Evolutionary conservation across 2,797 vertebrate species (phyloP), one percentile per base, ranked within the genome.

Genomic region (Coregonus ussuriensis): DNA sequence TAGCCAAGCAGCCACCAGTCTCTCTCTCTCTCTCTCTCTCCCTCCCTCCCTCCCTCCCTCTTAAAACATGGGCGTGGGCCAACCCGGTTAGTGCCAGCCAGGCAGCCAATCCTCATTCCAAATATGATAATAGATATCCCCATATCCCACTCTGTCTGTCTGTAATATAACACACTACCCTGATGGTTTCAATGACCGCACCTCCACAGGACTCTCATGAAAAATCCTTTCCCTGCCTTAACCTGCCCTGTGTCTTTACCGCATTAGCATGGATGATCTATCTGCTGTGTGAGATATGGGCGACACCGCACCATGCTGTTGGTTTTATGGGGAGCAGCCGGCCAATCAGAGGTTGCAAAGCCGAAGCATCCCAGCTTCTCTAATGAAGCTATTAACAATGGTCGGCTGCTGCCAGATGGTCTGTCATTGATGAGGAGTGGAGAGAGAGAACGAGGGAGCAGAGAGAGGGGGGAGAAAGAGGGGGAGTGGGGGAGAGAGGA

Each of bases 321-420:
- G 85, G 73, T 74, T 83, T 81, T 83, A 79, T 76, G 76, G 79
- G 62, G 41, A 79, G 77, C 77, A 25, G 65, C 82, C 78, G 83
- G 77, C 83, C 85, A 90, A 87, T 91, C 82, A 51, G 81, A 78
- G 84, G 74, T 85, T 81, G 83, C 47, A 71, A 75, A 83, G 83
- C 77, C 74, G 76, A 87, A 85, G 82, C 81, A 75, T 88, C 85
- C 87, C 87, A 72, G 68, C 6, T 84, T 81, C 88, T 72, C 75
- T 91, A 89, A 93, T 92, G 88, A 91, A 91, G 88, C 89, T 89
- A 91, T 93, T 93, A 92, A 91, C 93, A 88, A 93, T 92, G 87
- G 89, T 89, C 84, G 86, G 89, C 86, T 86, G 88, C 86, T 88
- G 88, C 92, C 92, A 93, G 92, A 93, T 93, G 93, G 92, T 87